Conservation (phyloP, 1,140 invertebrate species). For the Pantala flavescens region DNA sequence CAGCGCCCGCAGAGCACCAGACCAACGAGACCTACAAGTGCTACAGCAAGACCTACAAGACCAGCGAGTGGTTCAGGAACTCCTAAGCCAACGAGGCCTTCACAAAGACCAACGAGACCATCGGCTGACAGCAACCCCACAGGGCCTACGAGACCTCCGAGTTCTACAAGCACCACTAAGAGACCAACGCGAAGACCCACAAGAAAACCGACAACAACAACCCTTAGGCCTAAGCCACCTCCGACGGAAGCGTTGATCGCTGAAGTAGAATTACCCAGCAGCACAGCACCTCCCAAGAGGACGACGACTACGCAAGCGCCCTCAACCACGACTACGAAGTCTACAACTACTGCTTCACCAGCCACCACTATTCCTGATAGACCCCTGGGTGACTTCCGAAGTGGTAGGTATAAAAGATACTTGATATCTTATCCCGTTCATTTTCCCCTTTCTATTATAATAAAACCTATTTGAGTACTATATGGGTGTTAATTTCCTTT, state of each 20-base stretch:
- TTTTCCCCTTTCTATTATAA: too few species aligned
- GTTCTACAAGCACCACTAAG: constrained; percentile 29
- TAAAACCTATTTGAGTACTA: too few species aligned
- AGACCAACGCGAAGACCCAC: constrained; percentile 31
- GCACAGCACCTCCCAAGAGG: constrained; percentile 22
- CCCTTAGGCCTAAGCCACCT: constrained; percentile 30
- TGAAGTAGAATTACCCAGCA: constrained; percentile 19
- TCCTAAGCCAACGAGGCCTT: not conserved
- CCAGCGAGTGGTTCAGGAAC: constrained; percentile 17
- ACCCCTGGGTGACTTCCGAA: constrained; percentile 41
- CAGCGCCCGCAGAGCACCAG: constrained; percentile 15
- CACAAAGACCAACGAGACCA: constrained; percentile 11
- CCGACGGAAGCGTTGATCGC: constrained; percentile 27
- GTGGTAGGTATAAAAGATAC: constrained; percentile 43
- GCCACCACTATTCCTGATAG: not conserved
- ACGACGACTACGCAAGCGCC: constrained; percentile 31
- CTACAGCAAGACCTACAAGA: not conserved
- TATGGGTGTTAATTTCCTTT: constrained; percentile 24
- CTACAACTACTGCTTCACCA: constrained; percentile 16
- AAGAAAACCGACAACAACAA: constrained; percentile 30
- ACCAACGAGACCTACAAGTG: constrained; percentile 28
- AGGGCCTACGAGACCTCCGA: constrained; percentile 25
- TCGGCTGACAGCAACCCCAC: constrained; percentile 24
- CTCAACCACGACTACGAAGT: not conserved
- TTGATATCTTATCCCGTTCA: too few species aligned